Evolutionary conservation across 2,888 invertebrate genomes (phyloP).

Genomic region (Tetranychus piercei): DNA sequence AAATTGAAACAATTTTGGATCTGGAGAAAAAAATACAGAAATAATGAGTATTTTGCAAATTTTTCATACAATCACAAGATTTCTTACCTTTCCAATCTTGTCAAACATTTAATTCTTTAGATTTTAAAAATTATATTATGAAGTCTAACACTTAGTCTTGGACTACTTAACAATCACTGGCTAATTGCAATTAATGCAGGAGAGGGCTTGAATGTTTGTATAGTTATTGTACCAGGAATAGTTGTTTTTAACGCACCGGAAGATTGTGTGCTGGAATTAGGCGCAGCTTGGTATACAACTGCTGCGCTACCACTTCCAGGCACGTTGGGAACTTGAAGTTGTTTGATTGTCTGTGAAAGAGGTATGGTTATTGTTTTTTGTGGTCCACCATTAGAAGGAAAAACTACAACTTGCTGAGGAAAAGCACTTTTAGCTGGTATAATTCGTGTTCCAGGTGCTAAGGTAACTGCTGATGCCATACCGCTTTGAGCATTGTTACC

Average conservation of each 20-base stretch:
- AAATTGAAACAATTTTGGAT: no score
- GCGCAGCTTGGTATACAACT: constrained; percentile 12
- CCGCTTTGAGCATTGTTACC: neutral
- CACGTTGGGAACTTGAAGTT: constrained; percentile 6
- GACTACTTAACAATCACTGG: no score
- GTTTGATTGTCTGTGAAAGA: constrained; percentile 15
- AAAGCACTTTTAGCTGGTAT: constrained; percentile 29
- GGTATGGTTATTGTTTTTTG: constrained; percentile 15
- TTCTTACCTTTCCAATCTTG: no score
- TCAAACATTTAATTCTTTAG: no score
- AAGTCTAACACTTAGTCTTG: no score
- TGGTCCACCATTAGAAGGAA: constrained; percentile 5
- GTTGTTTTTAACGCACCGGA: neutral
- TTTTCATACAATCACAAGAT: no score
- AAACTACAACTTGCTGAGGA: constrained; percentile 24
- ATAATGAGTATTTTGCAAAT: no score
- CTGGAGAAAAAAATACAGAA: no score
- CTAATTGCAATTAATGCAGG: no score
- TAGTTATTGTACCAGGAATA: constrained; percentile 10
- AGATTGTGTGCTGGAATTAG: neutral
- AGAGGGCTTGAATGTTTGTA: constrained; percentile 13
- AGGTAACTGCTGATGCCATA: neutral
- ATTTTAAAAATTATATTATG: no score
- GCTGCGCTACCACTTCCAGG: neutral
- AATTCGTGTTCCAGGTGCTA: constrained; percentile 20